Evolutionary conservation across 2,888 invertebrate genomes (phyloP), one percentile per base, ranked within the genome.

Genomic region (Neuroscelio doddi): DNA sequence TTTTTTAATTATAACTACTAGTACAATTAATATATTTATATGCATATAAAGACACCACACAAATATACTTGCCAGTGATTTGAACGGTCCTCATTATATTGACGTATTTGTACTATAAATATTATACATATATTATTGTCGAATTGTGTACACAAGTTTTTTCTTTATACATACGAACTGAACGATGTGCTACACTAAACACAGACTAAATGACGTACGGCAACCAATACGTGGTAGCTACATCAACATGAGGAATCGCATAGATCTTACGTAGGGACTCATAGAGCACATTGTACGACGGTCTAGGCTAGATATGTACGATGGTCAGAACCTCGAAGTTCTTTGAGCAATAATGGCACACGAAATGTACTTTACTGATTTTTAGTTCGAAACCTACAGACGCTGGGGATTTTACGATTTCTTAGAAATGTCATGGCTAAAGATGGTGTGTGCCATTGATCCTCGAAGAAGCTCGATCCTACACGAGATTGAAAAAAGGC

Each of bases 51-150:
- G 42, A 69, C 57, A 57, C 47, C 49, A 74, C 68, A 64, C 50
- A 66, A 70, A 71, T 57, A 76, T 73, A 78, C 79, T 75, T 80
- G 80, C 81, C 82, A 80, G 82, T 78, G 82, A 83, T 83, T 82
- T 83, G 80, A 77, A 72, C 69, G 64, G 66, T 66, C 64, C 71
- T 74, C 69, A 69, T 69, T 69, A 70, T 66, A 70, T 64, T 71
- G 59, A 70, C 47, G 63, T 69, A 68, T 63, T 47, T 51, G 34
- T 63, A 64, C 27, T 57, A 66, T 64, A 70, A 34, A 66, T 59
- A 69, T 62, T 47, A 42, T 27, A 51, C 49, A 53, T 45, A 49
- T 27, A 46, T 44, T 36, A 26, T 58, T 45, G 47, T 58, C 41
- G 24, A 57, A 30, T 41, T 55, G 59, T 70, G 69, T 70, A 73